These are phyloP conservation scores for Caracal caracal DNA, from an alignment of 2,113 vertebrate species.

Conservation along the genomic window DNA sequence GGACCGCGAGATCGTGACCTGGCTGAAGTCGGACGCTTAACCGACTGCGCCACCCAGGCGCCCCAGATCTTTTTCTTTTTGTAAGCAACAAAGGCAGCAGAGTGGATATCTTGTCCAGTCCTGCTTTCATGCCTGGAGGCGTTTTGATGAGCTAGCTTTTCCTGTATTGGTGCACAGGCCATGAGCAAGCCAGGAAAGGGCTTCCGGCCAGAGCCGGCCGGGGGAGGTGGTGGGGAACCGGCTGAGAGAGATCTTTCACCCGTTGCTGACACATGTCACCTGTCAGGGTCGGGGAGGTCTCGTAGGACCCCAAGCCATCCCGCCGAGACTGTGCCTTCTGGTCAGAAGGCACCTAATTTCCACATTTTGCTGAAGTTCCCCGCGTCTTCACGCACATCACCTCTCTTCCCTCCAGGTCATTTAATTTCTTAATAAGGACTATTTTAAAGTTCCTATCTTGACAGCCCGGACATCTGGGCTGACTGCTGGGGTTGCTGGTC, in stretches of 20 bases:
- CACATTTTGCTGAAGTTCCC: background rate
- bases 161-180: accelerated
- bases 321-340: background rate
- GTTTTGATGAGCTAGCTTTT: background rate
- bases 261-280: background rate
- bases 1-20: no score
- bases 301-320: background rate
- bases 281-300: background rate
- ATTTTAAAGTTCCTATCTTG: background rate
- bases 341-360: background rate
- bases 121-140: background rate
- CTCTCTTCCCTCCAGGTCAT: background rate
- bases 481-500: background rate
- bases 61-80: background rate
- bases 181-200: background rate
- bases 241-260: background rate
- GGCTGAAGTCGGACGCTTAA: no score
- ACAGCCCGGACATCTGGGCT: background rate
- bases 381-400: background rate
- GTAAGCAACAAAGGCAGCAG: background rate
- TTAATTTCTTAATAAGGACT: background rate
- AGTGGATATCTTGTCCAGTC: background rate
- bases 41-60: no score
- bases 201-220: background rate
- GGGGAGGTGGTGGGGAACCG: background rate